Base-by-base conservation (phyloP, 2,113 vertebrate species). In the Labeo rohita region DNA sequence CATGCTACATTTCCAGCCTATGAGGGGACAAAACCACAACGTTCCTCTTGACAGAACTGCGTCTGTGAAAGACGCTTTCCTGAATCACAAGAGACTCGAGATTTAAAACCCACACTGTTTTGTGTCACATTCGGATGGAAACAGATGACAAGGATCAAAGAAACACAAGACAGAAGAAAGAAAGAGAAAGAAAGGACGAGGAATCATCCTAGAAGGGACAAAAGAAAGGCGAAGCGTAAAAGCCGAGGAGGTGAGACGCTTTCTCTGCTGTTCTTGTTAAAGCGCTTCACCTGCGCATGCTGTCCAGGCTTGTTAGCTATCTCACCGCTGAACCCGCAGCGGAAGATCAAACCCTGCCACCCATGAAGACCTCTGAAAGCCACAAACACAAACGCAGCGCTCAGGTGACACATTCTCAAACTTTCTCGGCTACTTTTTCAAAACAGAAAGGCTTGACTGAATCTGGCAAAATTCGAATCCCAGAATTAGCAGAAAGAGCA, bases 261-360 rank as follows among this genome's bases (percentile, higher is more conserved):
- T 79, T 43, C 36, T 28, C 21, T 23, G n/a, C 11, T 61, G 54
- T 39, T 65, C 56, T 80, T 80, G 78, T 80, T 80, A 80, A 65
- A 80, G 5, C 21, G 43, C 43, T 65, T 81, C 59, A 66, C 13
- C 79, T 81, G 79, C 15, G 43, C 43, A 43, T 80, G 78, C 78
- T 80, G 56, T 80, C 59, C 8, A 45, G 78, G 13, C 78, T 80
- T 65, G 39, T 80, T 80, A 80, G 59, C 39, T 10, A 61, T 61
- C 54, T 79, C 77, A 45, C 36, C 10, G 13, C 59, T 65, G 78
- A 80, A 74, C 72, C 72, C 6, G 8, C 43, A 49, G 61, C 8
- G 3, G n/a, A 47, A 80, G 78, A 80, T 80, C 78, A 80, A 80
- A 80, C n/a, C 78, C 39, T 65, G 78, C 78, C 59, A 65, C 59